These are phyloP conservation scores for Amphilophus citrinellus DNA, from an alignment of 2,113 vertebrate species.

Conservation along the genomic window DNA sequence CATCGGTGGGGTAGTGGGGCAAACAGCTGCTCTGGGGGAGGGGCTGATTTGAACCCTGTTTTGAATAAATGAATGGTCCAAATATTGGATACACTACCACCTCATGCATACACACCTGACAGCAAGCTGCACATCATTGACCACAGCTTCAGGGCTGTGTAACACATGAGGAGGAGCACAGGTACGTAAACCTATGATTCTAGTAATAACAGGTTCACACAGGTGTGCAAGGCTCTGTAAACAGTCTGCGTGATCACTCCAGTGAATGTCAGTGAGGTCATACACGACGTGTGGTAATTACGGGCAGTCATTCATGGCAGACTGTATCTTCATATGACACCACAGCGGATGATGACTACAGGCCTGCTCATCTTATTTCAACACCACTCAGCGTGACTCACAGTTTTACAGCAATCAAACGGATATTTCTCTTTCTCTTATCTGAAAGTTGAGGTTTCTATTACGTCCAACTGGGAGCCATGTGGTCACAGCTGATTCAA, in stretches of 20 bases:
- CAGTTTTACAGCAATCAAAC: conserved; percentile 54
- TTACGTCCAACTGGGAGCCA: not conserved
- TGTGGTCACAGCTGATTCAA: not conserved
- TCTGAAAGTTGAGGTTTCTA: not conserved
- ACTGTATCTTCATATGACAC: conserved; percentile 23
- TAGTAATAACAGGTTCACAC: conserved; percentile 43
- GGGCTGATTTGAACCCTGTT: conserved; percentile 35
- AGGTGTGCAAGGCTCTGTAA: not conserved
- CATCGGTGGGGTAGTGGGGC: conserved; percentile 28
- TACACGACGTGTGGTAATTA: conserved; percentile 3
- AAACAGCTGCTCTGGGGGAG: conserved; percentile 67
- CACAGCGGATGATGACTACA: conserved; percentile 35
- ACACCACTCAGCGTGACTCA: conserved; percentile 56
- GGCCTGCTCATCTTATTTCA: conserved; percentile 42
- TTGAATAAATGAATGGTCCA: conserved; percentile 30
- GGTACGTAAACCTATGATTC: conserved; percentile 40
- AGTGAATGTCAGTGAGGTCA: conserved; percentile 10
- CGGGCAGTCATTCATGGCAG: conserved; percentile 6
- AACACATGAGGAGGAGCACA: not conserved
- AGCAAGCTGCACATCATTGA: not conserved
- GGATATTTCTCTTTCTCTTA: not conserved
- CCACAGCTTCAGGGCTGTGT: not conserved
- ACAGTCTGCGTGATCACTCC: not conserved
- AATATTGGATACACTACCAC: conserved; percentile 6
- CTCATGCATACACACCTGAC: not conserved